phyloP scores from a whole-genome alignment of 2,888 invertebrate genomes.

The Pristionchus arcanus region DNA sequence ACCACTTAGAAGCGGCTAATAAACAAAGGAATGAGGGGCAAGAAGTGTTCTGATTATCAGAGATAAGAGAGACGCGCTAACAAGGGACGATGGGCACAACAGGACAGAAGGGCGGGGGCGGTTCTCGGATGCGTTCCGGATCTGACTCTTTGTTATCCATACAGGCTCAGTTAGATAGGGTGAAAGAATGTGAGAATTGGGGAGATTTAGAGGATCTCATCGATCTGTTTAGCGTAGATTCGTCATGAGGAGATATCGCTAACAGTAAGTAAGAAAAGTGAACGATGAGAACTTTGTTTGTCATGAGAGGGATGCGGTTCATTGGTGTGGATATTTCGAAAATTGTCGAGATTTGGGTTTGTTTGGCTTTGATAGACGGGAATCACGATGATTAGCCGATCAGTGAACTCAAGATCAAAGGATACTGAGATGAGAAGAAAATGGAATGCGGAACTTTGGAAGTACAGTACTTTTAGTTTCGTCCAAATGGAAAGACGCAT shows the following conservation, averaged over 20 bases:
- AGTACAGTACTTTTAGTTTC: not conserved
- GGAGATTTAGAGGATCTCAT: not conserved
- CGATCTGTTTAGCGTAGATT: not conserved
- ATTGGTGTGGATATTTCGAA: slow-evolving; percentile 27
- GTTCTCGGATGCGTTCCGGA: not conserved
- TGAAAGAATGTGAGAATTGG: not conserved
- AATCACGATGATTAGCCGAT: not conserved
- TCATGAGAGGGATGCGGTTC: not conserved
- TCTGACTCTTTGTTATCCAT: not conserved
- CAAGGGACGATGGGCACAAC: not conserved
- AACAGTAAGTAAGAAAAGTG: slow-evolving; percentile 46
- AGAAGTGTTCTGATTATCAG: not conserved
- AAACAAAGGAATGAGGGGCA: not conserved
- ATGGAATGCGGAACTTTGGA: not conserved
- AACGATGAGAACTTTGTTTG: slow-evolving; percentile 10
- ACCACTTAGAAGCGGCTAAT: not conserved
- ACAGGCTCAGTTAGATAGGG: not conserved
- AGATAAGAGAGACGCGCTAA: not conserved
- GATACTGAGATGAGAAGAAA: not conserved
- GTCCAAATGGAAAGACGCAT: no score
- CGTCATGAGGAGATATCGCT: slow-evolving; percentile 20
- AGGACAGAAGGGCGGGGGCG: slow-evolving; percentile 7
- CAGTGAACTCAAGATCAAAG: slow-evolving; percentile 18
- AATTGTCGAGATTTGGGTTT: not conserved
- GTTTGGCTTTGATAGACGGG: slow-evolving; percentile 12